A percentile compares a stretch with the other conserved stretches of the same genome.
Conservation (phyloP, 1,140 invertebrate species). For the Drosophila teissieri region DNA sequence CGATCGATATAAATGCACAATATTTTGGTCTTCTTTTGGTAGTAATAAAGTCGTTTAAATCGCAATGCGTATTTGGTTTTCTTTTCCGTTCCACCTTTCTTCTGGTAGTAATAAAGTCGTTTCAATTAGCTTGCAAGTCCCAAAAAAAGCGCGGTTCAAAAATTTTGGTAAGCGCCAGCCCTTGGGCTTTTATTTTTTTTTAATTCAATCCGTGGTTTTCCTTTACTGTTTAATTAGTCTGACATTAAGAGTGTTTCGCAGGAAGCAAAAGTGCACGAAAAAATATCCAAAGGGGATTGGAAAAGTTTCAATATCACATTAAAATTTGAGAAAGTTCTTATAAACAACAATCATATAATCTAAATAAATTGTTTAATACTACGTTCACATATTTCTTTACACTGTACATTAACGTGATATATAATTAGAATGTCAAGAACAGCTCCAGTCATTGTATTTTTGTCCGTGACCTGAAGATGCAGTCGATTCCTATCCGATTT, state of each 20-base stretch:
- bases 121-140: slow-evolving; percentile 38
- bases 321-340: not conserved
- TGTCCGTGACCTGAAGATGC: not conserved
- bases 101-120: slow-evolving; percentile 58
- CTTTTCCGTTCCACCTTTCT: slow-evolving; percentile 31
- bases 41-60: slow-evolving; percentile 69
- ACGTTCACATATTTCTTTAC: not conserved
- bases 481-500: slow-evolving; percentile 1
- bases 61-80: slow-evolving; percentile 33
- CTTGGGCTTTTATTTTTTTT: slow-evolving; percentile 14
- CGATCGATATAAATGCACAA: slow-evolving; percentile 36
- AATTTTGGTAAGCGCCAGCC: slow-evolving; percentile 56
- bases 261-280: slow-evolving; percentile 11
- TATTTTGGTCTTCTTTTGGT: slow-evolving; percentile 52
- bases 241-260: slow-evolving; percentile 34
- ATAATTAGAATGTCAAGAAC: not conserved
- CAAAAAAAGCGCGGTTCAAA: slow-evolving; percentile 25
- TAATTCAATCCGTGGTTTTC: slow-evolving; percentile 30
- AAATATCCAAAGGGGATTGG: not conserved
- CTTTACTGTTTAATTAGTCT: slow-evolving; percentile 66
- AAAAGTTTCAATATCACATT: not conserved
- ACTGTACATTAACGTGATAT: not conserved
- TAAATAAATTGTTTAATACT: too few relatives aligned
- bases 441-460: not conserved
- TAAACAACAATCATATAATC: too few relatives aligned